Evolutionary conservation across 2,888 invertebrate genomes (phyloP), one percentile per base, ranked within the genome.

Genomic region (Herminia tarsipennalis): DNA sequence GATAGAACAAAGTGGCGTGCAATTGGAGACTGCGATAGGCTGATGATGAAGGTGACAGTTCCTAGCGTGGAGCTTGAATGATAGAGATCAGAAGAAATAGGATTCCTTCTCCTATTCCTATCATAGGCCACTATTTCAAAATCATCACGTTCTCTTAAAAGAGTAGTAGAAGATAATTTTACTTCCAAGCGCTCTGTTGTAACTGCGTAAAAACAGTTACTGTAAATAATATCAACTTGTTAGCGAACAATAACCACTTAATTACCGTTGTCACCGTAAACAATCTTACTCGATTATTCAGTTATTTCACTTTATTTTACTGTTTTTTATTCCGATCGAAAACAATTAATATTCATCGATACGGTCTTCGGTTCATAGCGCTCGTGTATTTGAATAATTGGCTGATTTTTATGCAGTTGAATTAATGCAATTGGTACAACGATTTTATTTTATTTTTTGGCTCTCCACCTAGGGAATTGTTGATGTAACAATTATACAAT

Each of bases 331-430:
- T 71, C 53, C 71, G 72, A 76, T 79, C 66, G 76, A 78, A 82
- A 83, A 83, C 85, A 87, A 88, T 89, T 83, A 87, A 85, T 87
- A 90, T 90, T 90, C 87, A 88, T 86, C 78, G 81, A 82, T 83
- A 84, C 85, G 69, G 79, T 78, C 81, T 83, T 80, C 85, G 83
- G 80, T 83, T 76, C 83, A 76, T 74, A 73, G 78, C 76, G 74
- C 77, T 76, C 62, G 68, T 66, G 69, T 75, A 88, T 90, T 88
- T 89, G 84, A 90, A 90, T 90, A 89, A 90, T 90, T 90, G 90
- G 90, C 89, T 88, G 86, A 89, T 89, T 89, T 88, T 90, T 89
- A 90, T 90, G 86, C 90, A 88, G 84, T 80, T 78, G 82, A 83
- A 86, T 90, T 87, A 89, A 90, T 86, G 83, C 84, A 86, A 88